Base-by-base conservation (phyloP, 1,140 invertebrate genomes). In the Heliconius melpomene region DNA sequence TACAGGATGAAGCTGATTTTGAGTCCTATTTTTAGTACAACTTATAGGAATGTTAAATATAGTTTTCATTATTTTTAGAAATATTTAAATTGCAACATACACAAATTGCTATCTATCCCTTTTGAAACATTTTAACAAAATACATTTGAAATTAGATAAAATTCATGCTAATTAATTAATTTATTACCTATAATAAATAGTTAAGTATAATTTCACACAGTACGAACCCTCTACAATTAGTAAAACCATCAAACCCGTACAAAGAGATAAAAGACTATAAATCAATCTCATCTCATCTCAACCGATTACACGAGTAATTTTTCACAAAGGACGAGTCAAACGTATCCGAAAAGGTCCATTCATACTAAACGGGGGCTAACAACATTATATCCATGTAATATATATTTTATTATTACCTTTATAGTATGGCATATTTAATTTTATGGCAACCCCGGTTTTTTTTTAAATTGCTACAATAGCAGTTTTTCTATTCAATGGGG, bases 301-400 rank as follows among this genome's bases (percentile, higher is more conserved):
- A 89, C 75, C 85, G 85, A 94, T 94, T 93, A 93, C 89, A 94
- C 87, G 89, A 84, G 86, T 89, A 92, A 91, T 91, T 88, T 89
- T 81, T 83, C 79, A 91, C 88, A 93, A 94, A 89, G 88, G 87
- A 83, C 88, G 89, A 93, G 92, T 94, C 93, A 93, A 93, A 94
- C 85, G 90, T 81, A 89, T 91, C 87, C 60, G 89, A 90, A 90
- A 86, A 84, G 82, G 7, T 52, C 89, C 84, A 89, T 92, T 90
- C 87, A 93, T 87, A 79, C 79, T 87, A 88, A 90, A 91, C 88
- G 87, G 90, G 86, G 88, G 88, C 90, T 94, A 93, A 94, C 93
- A 94, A 94, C 93, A 93, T 93, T 92, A 93, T 94, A 92, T 87
- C 90, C 91, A 86, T 94, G 93, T 94, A 92, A 94, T 94, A 94